phyloP scores from a whole-genome alignment of 2,113 vertebrate genomes.

The Zosterops pallidus region DNA sequence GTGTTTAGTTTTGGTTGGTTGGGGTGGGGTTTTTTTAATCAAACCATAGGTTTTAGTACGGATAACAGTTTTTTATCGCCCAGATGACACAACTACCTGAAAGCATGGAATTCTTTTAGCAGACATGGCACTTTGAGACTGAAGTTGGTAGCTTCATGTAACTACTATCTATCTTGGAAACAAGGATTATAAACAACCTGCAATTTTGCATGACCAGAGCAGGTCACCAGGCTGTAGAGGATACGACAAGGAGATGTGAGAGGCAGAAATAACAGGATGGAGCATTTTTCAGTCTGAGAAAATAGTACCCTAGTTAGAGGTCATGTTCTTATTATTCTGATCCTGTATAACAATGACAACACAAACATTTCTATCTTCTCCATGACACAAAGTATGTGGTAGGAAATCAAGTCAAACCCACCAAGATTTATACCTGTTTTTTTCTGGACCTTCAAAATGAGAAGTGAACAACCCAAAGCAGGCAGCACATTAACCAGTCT shows the following conservation, averaged over 20 bases:
- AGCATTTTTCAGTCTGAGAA: background rate
- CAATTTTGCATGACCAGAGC: background rate
- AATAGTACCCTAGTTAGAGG: background rate
- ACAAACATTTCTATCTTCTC: background rate
- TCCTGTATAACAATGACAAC: background rate
- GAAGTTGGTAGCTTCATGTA: background rate
- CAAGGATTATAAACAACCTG: background rate
- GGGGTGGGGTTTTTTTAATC: background rate
- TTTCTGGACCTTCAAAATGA: background rate
- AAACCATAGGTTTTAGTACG: background rate
- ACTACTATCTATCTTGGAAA: background rate
- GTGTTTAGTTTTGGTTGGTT: background rate
- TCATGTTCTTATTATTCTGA: background rate
- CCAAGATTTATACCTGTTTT: background rate
- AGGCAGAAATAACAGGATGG: background rate
- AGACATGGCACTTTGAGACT: background rate
- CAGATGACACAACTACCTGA: background rate
- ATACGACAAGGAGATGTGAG: background rate
- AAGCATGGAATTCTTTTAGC: background rate
- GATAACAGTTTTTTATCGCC: background rate
- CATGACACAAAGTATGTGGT: background rate
- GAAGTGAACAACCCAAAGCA: background rate
- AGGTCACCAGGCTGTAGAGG: background rate
- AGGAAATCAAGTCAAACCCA: background rate
- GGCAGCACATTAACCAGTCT: background rate